Evolutionary conservation across 2,797 vertebrate genomes (phyloP).

Genomic region (Carapus acus): DNA sequence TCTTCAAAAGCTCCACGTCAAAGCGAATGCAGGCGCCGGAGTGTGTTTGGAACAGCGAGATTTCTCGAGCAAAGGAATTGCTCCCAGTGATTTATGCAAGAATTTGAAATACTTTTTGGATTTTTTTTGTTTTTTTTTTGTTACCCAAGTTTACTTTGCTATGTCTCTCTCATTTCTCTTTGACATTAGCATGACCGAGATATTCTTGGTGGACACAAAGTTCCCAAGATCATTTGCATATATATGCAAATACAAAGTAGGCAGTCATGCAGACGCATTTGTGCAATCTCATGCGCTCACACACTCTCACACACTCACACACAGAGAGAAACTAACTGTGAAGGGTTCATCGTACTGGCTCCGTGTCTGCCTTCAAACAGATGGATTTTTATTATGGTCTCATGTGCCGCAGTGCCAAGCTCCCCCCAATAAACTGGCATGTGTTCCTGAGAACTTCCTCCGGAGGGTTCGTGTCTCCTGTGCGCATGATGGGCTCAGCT

Average conservation of each 20-base stretch:
- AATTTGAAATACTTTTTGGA: too few relatives aligned
- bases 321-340: conserved; percentile 15
- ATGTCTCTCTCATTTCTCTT: too few relatives aligned
- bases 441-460: conserved; percentile 37
- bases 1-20: conserved; percentile 27
- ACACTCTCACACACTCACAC: neutral
- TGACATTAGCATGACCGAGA: too few relatives aligned
- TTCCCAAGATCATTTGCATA: conserved; percentile 1
- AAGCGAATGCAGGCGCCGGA: conserved; percentile 14
- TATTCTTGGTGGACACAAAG: too few relatives aligned
- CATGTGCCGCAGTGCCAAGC: conserved; percentile 56
- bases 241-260: too few relatives aligned
- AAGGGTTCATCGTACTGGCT: conserved; percentile 38
- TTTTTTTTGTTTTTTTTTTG: too few relatives aligned
- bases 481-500: conserved; percentile 54
- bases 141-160: too few relatives aligned
- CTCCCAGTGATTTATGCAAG: too few relatives aligned
- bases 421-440: conserved; percentile 59
- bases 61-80: neutral
- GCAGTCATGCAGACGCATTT: neutral
- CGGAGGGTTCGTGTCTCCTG: conserved; percentile 52
- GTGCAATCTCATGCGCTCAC: too few relatives aligned
- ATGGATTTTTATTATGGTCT: conserved; percentile 69
- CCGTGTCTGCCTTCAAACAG: conserved; percentile 55
- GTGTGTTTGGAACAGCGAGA: neutral